Evolutionary conservation across 2,113 vertebrate genomes (phyloP).

Genomic region (Oophaga pumilio): DNA sequence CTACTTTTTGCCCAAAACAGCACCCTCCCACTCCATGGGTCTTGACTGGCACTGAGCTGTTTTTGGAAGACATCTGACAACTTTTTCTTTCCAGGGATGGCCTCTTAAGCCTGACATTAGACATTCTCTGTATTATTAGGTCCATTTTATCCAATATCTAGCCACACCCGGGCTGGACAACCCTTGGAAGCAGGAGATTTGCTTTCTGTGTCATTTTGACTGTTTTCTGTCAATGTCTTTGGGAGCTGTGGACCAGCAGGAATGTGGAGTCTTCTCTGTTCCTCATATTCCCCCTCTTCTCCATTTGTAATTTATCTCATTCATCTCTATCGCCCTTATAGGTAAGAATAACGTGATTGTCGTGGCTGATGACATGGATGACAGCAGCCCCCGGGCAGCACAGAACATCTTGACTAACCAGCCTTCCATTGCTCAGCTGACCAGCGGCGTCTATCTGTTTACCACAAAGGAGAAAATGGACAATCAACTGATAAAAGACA

Average conservation of each 20-base stretch:
- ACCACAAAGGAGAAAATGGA: slow-evolving; percentile 1
- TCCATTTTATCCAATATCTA: no score
- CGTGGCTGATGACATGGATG: slow-evolving; percentile 30
- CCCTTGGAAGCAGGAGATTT: no score
- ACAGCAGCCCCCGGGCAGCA: background rate
- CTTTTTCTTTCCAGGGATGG: background rate
- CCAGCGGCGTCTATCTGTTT: background rate
- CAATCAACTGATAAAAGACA: background rate
- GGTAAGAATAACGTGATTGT: slow-evolving; percentile 22
- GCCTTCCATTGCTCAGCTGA: background rate
- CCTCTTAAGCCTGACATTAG: background rate
- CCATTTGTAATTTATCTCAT: background rate
- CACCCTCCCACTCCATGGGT: no score
- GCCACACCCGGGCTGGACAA: no score
- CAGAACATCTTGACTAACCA: slow-evolving; percentile 1
- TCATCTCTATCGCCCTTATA: background rate
- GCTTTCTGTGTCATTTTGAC: no score
- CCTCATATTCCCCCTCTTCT: background rate
- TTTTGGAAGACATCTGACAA: no score
- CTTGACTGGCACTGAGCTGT: no score
- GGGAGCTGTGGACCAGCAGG: background rate
- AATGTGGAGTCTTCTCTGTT: background rate
- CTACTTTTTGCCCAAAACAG: no score
- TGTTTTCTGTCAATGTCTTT: no score
- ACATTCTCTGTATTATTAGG: no score